Evolutionary conservation across 2,797 vertebrate species (phyloP).

Genomic region (Enoplosus armatus): DNA sequence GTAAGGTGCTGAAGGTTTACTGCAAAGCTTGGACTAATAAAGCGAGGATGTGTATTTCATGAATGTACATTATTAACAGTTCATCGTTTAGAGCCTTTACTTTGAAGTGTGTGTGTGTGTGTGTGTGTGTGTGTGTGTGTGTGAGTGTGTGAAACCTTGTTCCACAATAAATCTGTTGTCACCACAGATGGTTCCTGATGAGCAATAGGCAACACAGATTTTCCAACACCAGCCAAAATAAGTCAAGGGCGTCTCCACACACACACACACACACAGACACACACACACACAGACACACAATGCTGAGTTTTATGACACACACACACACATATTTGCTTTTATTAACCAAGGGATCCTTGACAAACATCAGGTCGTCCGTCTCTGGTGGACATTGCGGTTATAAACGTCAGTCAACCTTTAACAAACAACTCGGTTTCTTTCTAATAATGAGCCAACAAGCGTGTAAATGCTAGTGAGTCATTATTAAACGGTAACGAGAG

Average conservation of each 20-base stretch:
- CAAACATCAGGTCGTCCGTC: no score
- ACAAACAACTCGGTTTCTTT: neutral
- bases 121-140: conserved; percentile 12
- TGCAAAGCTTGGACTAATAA: neutral
- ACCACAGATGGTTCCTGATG: conserved; percentile 77
- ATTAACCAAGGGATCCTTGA: no score
- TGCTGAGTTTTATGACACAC: neutral
- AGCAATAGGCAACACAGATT: conserved; percentile 68
- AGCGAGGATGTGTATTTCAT: no score
- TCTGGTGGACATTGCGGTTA: no score
- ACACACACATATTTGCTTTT: neutral
- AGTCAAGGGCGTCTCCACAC: conserved; percentile 55
- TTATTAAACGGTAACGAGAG: neutral
- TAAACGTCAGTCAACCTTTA: no score
- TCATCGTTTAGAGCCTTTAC: no score
- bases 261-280: conserved; percentile 14
- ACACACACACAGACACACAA: conserved; percentile 17
- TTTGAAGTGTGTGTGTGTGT: neutral
- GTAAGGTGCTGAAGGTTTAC: neutral
- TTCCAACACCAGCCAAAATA: conserved; percentile 57
- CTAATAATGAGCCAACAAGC: neutral
- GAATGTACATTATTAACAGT: no score
- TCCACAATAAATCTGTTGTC: conserved; percentile 80
- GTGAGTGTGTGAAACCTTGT: conserved; percentile 29
- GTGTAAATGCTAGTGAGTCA: neutral